phyloP scores from a whole-genome alignment of 2,888 invertebrate species.

The Eupithecia inturbata region DNA sequence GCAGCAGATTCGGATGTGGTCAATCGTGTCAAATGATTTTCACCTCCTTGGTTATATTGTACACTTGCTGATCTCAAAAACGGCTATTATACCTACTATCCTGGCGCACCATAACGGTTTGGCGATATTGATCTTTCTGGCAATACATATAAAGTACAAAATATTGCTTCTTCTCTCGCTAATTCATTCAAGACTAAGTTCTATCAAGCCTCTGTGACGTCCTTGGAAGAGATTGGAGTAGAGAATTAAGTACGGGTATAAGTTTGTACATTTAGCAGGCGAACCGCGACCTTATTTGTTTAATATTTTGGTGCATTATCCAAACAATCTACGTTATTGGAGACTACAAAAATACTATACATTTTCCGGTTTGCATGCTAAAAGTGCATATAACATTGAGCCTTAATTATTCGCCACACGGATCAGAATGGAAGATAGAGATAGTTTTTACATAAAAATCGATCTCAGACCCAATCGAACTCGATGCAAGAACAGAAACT shows the following conservation, averaged over 20 bases:
- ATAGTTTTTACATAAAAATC: background rate
- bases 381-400: constrained; percentile 3
- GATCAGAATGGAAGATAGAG: constrained; percentile 16
- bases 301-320: background rate
- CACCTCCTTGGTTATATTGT: background rate
- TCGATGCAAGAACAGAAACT: background rate
- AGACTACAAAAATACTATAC: background rate
- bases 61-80: background rate
- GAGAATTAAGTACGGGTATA: constrained; percentile 10
- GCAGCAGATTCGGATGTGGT: background rate
- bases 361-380: constrained; percentile 15
- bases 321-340: background rate
- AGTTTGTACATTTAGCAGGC: constrained; percentile 6
- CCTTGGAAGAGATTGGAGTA: constrained; percentile 5
- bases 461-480: background rate
- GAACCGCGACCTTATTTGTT: constrained; percentile 1
- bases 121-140: background rate
- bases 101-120: background rate
- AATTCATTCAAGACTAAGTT: background rate
- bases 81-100: background rate
- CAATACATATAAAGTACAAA: background rate
- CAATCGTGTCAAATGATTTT: background rate
- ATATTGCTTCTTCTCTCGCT: background rate
- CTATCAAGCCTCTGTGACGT: background rate
- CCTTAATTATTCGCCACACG: background rate